These are phyloP conservation scores for Pteromalus puparum DNA, from an alignment of 1,140 invertebrate genomes.

Conservation along the genomic window DNA sequence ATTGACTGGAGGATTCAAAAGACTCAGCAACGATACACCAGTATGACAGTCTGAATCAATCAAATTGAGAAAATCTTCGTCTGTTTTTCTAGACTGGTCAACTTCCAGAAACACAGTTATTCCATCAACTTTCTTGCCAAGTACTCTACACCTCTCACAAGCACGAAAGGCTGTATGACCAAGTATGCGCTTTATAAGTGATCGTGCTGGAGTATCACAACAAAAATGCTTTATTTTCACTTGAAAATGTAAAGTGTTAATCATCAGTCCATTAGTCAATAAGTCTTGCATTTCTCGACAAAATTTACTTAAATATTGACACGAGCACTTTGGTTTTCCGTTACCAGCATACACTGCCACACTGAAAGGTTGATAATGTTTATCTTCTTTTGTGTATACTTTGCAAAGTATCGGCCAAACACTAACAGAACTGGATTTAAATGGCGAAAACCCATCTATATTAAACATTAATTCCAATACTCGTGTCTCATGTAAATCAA, in stretches of 20 bases:
- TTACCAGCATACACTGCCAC: no score
- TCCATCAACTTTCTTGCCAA: neutral
- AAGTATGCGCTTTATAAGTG: neutral
- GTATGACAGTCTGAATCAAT: neutral
- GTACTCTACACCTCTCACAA: neutral
- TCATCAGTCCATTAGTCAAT: constrained; percentile 40
- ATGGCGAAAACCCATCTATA: no score
- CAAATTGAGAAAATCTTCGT: neutral
- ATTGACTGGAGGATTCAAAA: neutral
- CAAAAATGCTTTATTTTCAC: constrained; percentile 17
- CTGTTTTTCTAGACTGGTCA: neutral
- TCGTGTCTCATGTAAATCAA: no score
- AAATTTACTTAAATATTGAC: no score
- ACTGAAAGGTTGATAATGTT: no score
- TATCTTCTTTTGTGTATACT: neutral
- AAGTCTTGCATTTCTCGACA: constrained; percentile 45
- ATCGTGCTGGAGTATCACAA: constrained; percentile 27
- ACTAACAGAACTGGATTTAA: neutral
- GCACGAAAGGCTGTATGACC: constrained; percentile 10
- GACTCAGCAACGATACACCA: neutral
- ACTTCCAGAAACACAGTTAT: neutral
- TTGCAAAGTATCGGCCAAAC: constrained; percentile 40
- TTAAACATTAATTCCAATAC: no score
- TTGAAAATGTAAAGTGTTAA: constrained; percentile 22
- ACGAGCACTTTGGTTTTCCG: neutral